Percentiles rank a stretch among this genome's conserved stretches.
These are phyloP conservation scores for Brachyalestes nurse DNA, from an alignment of 2,797 vertebrate species.

Conservation along the genomic window DNA sequence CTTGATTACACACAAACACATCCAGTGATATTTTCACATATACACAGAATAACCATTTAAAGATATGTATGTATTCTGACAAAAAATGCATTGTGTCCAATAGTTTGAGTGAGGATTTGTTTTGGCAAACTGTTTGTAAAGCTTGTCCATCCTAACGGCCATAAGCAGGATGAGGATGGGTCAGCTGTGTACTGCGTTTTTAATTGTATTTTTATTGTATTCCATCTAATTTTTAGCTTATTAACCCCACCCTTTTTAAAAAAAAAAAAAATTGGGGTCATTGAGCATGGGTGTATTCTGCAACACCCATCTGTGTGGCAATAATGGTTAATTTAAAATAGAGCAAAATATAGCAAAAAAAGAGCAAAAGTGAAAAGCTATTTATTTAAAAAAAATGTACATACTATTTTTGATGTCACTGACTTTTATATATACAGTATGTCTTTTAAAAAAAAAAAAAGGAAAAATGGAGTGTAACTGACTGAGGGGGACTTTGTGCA, in stretches of 20 bases:
- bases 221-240: too few relatives aligned
- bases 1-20: not conserved
- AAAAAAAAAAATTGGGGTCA: not conserved
- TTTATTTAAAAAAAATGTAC: constrained; percentile 70
- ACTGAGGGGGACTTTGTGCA: constrained; percentile 60
- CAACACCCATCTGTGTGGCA: constrained; percentile 64
- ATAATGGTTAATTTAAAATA: constrained; percentile 71
- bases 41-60: too few relatives aligned
- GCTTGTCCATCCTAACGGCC: not conserved
- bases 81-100: not conserved
- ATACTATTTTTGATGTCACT: constrained; percentile 70
- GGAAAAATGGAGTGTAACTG: constrained; percentile 45
- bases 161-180: not conserved
- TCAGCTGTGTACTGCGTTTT: not conserved
- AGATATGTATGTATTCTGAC: not conserved
- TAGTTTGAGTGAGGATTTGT: not conserved
- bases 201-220: not conserved
- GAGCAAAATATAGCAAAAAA: constrained; percentile 62
- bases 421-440: constrained; percentile 63
- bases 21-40: too few relatives aligned
- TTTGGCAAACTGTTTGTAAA: not conserved
- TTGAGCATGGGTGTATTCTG: constrained; percentile 32
- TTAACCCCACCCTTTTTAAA: not conserved
- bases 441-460: constrained; percentile 60
- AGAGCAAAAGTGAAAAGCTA: constrained; percentile 58